Evolutionary conservation across 2,888 invertebrate genomes (phyloP).

Genomic region (Metacarcinus magister): DNA sequence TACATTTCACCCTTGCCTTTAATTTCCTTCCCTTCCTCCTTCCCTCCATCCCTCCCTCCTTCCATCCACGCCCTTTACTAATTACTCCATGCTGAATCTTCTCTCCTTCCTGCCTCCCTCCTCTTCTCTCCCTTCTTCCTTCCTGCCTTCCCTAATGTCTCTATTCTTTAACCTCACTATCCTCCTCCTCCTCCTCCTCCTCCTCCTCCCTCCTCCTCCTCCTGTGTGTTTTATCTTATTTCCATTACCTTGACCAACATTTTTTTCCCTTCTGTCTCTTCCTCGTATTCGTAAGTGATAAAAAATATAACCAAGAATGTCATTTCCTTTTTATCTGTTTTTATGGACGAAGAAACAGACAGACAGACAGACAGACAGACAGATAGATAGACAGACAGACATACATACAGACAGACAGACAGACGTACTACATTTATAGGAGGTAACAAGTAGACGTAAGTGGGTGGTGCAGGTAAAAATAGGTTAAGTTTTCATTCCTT

Average conservation of each 20-base stretch:
- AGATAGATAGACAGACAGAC: too few relatives aligned
- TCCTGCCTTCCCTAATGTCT: too few relatives aligned
- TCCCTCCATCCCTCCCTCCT: background rate
- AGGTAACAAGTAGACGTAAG: background rate
- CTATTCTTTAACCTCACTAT: background rate
- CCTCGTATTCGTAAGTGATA: background rate
- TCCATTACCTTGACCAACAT: background rate
- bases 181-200: background rate
- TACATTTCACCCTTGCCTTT: constrained; percentile 45
- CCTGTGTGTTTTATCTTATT: background rate
- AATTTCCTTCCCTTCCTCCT: background rate
- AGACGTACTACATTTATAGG: too few relatives aligned
- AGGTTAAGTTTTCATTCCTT: background rate
- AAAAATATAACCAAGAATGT: too few relatives aligned
- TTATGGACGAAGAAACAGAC: too few relatives aligned
- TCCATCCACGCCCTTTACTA: background rate
- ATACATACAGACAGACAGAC: too few relatives aligned
- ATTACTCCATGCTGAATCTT: background rate
- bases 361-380: too few relatives aligned
- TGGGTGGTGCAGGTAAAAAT: background rate
- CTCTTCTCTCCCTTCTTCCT: background rate
- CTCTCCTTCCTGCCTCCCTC: background rate
- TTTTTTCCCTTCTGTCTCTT: background rate
- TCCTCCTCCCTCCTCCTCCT: background rate
- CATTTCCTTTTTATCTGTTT: too few relatives aligned